Conservation (phyloP, 2,113 vertebrate genomes). For the Cyprinus carpio region DNA sequence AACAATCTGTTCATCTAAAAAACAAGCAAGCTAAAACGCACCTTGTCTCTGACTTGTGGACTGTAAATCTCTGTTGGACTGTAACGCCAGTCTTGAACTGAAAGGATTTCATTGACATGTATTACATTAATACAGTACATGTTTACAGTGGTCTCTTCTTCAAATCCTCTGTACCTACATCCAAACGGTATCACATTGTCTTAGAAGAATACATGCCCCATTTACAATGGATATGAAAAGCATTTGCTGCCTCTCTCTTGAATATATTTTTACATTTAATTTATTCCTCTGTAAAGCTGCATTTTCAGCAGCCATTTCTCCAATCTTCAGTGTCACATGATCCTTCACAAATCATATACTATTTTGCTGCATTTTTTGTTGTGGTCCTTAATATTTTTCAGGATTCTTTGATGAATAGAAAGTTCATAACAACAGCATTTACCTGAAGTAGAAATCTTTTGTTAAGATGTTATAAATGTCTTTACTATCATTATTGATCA, state of each 20-base stretch:
- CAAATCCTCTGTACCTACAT: background rate
- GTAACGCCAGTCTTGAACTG: conserved; percentile 60
- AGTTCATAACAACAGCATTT: background rate
- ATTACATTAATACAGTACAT: background rate
- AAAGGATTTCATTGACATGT: conserved; percentile 27
- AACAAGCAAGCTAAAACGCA: background rate
- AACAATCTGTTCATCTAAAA: background rate
- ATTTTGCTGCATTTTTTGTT: no score
- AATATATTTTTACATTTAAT: background rate
- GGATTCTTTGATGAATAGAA: no score
- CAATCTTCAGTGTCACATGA: background rate
- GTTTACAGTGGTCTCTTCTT: background rate
- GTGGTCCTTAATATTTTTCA: no score
- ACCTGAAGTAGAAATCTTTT: background rate
- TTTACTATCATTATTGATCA: background rate
- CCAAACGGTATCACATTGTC: background rate
- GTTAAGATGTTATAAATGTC: background rate
- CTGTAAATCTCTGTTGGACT: conserved; percentile 55
- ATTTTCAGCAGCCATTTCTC: background rate
- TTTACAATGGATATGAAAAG: background rate
- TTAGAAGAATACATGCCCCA: background rate
- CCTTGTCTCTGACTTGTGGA: conserved; percentile 34
- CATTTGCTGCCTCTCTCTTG: background rate
- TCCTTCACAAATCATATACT: no score
- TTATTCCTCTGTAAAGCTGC: background rate